These are phyloP conservation scores for Thalassarche chlororhynchos DNA, from an alignment of 2,113 vertebrate genomes.

Conservation along the genomic window DNA sequence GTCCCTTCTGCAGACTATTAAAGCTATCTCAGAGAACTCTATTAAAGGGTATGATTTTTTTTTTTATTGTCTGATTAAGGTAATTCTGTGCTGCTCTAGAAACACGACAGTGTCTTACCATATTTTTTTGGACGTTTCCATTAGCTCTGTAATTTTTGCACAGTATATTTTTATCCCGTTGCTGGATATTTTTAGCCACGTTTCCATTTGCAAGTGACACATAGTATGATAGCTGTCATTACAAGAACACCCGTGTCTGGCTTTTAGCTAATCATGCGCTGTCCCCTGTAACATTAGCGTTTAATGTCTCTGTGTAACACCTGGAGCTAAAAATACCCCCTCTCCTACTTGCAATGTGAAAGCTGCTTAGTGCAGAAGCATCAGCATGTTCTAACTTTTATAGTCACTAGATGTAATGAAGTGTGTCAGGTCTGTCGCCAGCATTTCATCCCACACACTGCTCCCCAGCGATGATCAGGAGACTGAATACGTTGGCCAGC, in stretches of 20 bases:
- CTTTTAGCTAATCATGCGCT: not conserved
- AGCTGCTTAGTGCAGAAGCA: not conserved
- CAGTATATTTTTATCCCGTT: not conserved
- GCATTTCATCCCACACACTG: not conserved
- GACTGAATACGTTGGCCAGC: not conserved
- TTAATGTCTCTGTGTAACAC: not conserved
- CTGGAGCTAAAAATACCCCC: conserved; percentile 29
- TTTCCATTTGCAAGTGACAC: not conserved
- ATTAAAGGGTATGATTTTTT: rapidly evolving
- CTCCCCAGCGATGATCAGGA: not conserved
- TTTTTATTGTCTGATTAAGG: not conserved
- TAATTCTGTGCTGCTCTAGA: not conserved
- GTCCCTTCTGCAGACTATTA: not conserved
- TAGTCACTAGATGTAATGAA: not conserved
- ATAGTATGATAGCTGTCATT: not conserved
- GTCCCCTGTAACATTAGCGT: not conserved
- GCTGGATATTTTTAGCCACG: not conserved
- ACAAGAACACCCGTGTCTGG: not conserved
- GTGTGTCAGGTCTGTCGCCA: not conserved
- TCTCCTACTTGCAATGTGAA: not conserved
- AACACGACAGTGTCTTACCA: not conserved
- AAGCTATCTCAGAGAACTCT: not conserved
- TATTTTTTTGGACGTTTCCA: not conserved
- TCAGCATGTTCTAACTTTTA: not conserved
- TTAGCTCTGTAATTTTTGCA: not conserved